phyloP scores from a whole-genome alignment of 1,140 invertebrate genomes.

The Himalopsyche phryganea region DNA sequence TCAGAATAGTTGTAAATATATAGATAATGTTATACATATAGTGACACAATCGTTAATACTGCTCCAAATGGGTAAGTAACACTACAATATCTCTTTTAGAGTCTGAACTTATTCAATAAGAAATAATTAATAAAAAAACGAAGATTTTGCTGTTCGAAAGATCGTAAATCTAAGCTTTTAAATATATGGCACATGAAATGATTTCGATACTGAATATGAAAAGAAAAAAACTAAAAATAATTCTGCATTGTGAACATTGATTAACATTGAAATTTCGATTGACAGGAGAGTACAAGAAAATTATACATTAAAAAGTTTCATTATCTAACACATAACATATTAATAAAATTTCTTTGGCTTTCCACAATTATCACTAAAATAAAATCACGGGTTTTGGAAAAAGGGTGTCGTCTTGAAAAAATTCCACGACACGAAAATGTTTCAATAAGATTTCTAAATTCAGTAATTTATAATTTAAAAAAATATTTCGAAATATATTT shows the following conservation, averaged over 20 bases:
- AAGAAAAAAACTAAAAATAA: slow-evolving; percentile 9
- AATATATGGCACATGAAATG: slow-evolving; percentile 27
- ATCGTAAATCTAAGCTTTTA: slow-evolving; percentile 7
- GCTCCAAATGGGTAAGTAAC: slow-evolving; percentile 1
- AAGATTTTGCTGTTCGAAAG: slow-evolving; percentile 10
- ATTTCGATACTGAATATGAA: not conserved
- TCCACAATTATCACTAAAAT: slow-evolving; percentile 32
- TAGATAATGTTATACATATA: not conserved
- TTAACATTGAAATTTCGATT: slow-evolving; percentile 21
- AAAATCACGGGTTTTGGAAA: slow-evolving; percentile 29
- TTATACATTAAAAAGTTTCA: slow-evolving; percentile 22
- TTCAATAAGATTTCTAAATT: slow-evolving; percentile 9
- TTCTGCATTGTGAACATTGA: slow-evolving; percentile 11
- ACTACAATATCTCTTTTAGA: slow-evolving; percentile 4
- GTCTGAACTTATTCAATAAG: not conserved
- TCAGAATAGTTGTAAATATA: not conserved
- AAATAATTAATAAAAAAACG: not conserved
- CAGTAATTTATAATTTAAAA: slow-evolving; percentile 13
- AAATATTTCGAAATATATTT: slow-evolving; percentile 18
- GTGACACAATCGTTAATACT: slow-evolving; percentile 1
- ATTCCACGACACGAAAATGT: not conserved
- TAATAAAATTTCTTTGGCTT: slow-evolving; percentile 32
- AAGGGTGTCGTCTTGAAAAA: not conserved
- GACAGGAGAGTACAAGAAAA: slow-evolving; percentile 11
- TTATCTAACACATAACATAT: slow-evolving; percentile 26